Conservation (phyloP, 35 echinoderm and acorn worm species). For the Heliocidaris tuberculata region DNA sequence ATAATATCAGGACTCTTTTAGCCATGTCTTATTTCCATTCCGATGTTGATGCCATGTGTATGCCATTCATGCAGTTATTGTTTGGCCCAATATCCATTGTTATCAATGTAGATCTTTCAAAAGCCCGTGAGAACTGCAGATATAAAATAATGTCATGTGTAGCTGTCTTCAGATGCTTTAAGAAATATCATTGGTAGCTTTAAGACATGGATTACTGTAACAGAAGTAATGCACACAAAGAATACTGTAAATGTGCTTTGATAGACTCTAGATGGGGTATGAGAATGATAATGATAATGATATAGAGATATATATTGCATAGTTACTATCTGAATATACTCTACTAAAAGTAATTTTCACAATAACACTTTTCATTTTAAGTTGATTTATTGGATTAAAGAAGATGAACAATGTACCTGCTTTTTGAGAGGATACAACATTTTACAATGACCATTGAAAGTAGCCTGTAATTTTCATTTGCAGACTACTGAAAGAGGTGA, state of each 20-base stretch:
- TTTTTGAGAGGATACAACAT: too few species aligned
- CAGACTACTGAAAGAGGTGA: too few species aligned
- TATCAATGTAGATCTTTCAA: neutral
- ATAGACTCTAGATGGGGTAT: neutral
- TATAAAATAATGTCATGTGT: neutral
- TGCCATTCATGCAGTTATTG: neutral
- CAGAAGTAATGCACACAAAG: neutral
- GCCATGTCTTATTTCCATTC: neutral
- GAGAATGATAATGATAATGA: neutral
- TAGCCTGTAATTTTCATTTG: too few species aligned
- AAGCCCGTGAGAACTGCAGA: neutral
- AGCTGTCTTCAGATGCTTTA: neutral
- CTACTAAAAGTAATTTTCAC: neutral
- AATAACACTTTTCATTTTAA: too few species aligned
- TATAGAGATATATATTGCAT: neutral
- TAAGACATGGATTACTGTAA: neutral
- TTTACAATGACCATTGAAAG: too few species aligned
- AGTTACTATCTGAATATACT: neutral
- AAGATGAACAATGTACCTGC: too few species aligned
- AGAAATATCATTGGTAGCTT: neutral
- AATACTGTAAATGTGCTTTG: neutral
- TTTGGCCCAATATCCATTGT: neutral
- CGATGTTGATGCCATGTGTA: neutral
- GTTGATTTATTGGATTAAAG: too few species aligned
- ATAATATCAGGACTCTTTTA: constrained; percentile 9